Base-by-base conservation (phyloP, 2,797 vertebrate species). In the Pantherophis alleghaniensis region DNA sequence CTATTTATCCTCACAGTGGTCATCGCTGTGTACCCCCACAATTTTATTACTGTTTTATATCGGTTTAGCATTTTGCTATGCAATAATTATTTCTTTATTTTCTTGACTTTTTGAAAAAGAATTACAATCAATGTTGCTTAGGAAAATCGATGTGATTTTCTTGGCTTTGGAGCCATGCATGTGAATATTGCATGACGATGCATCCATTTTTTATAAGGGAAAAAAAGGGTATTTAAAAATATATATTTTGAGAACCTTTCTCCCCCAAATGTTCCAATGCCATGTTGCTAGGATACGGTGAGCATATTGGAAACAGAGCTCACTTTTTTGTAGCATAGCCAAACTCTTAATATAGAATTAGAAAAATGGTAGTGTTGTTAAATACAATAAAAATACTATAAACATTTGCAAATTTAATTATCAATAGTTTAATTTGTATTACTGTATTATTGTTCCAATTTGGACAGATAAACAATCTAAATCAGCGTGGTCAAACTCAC, bases 81-180 rank as follows among this genome's bases (percentile, higher is more conserved):
- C 9, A 16, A 60, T 63, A 63, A 87, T 91, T 63, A 87, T 86
- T 91, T 91, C 18, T 91, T 83, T 91, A 32, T 87, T 91, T 55
- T 14, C 32, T 63, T 7, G 9, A 37, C 51, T 86, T 87, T 51
- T 63, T 53, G 6, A 47, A 83, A 51, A 83, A 37, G 69, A 86
- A 63, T 63, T 53, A 87, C 13, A 47, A 47, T 18, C 22, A 2
- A 37, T 63, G 55, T 28, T 47, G n/a, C 47, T 55, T 66, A 55
- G 60, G 59, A 22, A 91, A 24, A 24, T 87, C 47, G 37, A 51
- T 91, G 55, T 37, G 83, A 24, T 63, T 51, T 22, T 63, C 61
- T 87, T 87, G 59, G 83, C 74, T 51, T 47, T 0, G 5, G 3
- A 55, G 47, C 59, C 61, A 91, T 26, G 53, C n/a, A 53, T 13